phyloP scores from a whole-genome alignment of 1,140 invertebrate genomes.

The Periplaneta americana region DNA sequence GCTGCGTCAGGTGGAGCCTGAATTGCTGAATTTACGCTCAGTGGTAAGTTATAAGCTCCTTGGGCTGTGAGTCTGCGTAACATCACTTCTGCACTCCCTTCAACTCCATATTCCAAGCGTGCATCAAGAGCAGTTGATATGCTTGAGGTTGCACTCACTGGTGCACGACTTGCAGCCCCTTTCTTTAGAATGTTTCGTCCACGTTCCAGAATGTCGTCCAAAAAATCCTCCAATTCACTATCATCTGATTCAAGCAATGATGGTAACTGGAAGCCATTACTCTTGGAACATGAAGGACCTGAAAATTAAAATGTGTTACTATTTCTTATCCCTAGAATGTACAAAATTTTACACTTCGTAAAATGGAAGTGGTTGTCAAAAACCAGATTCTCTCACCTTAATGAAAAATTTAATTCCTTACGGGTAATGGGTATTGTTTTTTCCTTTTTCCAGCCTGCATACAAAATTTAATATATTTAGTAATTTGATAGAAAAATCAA shows the following conservation, averaged over 20 bases:
- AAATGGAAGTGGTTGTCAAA: no score
- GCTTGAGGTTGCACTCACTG: neutral
- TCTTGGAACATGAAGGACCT: constrained; percentile 1
- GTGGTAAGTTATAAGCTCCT: constrained; percentile 51
- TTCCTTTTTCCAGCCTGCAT: no score
- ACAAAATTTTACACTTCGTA: no score
- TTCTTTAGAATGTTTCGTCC: constrained; percentile 42
- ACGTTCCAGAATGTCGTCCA: constrained; percentile 58
- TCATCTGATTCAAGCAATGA: constrained; percentile 66
- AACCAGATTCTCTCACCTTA: no score
- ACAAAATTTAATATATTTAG: no score
- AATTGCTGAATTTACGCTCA: constrained; percentile 46
- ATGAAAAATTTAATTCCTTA: no score
- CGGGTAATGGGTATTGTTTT: no score
- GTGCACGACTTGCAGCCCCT: constrained; percentile 1
- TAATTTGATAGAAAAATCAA: no score
- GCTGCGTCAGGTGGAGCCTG: constrained; percentile 25
- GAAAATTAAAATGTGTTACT: constrained; percentile 7
- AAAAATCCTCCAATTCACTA: constrained; percentile 62
- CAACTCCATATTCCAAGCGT: constrained; percentile 67
- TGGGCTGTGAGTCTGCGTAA: constrained; percentile 57
- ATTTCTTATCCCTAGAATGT: no score
- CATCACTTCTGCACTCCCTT: constrained; percentile 63
- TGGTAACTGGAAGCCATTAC: constrained; percentile 39
- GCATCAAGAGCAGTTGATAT: constrained; percentile 70